A percentile compares a stretch with the other conserved stretches of the same genome.
phyloP scores from a whole-genome alignment of 1,140 invertebrate genomes.

The Chelonus insularis region DNA sequence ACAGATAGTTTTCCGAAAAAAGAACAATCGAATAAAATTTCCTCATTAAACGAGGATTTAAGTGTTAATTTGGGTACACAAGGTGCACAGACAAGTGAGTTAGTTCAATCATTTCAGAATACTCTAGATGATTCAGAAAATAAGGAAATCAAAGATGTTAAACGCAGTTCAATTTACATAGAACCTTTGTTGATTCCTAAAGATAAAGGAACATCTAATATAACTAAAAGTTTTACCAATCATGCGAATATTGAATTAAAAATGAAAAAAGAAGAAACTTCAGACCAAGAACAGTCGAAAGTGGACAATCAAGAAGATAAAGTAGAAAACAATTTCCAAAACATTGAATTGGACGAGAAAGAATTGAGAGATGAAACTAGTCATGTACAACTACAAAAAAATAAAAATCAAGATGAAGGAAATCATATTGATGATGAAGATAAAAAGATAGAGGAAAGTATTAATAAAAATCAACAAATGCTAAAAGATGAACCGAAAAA shows the following conservation, averaged over 20 bases:
- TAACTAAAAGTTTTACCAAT: background rate
- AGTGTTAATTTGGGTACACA: no score
- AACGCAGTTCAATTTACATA: conserved; percentile 28
- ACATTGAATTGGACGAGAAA: background rate
- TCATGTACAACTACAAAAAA: no score
- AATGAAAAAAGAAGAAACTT: background rate
- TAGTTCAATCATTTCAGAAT: conserved; percentile 19
- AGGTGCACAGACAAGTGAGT: no score
- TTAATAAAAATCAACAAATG: background rate
- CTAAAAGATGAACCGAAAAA: background rate
- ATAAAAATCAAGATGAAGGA: background rate
- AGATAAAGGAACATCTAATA: conserved; percentile 2
- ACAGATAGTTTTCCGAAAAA: background rate
- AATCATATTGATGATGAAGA: background rate
- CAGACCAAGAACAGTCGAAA: no score
- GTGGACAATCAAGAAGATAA: no score
- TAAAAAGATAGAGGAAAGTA: background rate
- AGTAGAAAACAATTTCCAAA: background rate
- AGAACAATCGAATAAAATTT: background rate
- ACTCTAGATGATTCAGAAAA: background rate
- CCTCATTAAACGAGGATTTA: background rate
- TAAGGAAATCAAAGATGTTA: conserved; percentile 4
- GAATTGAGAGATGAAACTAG: no score
- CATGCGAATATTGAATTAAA: no score
- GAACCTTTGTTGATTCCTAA: conserved; percentile 14